A percentile compares a stretch with the other conserved stretches of the same genome.
phyloP scores from a whole-genome alignment of 2,797 vertebrate species.

The Spatula clypeata region DNA sequence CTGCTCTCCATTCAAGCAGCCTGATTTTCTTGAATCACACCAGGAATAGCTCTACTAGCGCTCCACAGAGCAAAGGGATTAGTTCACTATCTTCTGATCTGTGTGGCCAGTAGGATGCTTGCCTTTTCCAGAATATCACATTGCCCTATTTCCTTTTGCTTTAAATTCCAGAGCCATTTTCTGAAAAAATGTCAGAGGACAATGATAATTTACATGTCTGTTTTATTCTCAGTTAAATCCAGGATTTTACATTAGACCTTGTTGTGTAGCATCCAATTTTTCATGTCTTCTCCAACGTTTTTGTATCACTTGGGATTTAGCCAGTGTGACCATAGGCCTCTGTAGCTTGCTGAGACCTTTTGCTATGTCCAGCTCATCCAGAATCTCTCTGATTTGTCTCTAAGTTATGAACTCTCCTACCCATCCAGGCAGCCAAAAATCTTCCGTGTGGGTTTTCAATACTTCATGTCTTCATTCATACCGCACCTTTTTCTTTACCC shows the following conservation, averaged over 20 bases:
- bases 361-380: not conserved
- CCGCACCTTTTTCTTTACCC: not conserved
- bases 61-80: not conserved
- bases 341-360: not conserved
- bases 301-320: not conserved
- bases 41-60: not conserved
- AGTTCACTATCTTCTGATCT: not conserved
- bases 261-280: not conserved
- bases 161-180: not conserved
- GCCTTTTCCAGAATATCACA: not conserved
- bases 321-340: not conserved
- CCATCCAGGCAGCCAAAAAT: not conserved
- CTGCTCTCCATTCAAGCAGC: not conserved
- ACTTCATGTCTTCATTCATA: not conserved
- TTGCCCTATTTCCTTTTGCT: not conserved
- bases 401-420: not conserved
- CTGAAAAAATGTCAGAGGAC: not conserved
- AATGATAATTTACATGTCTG: not conserved
- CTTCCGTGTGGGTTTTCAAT: not conserved
- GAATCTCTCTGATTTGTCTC: not conserved
- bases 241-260: not conserved
- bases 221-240: not conserved
- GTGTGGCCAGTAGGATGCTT: not conserved
- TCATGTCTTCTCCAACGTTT: not conserved
- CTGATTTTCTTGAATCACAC: not conserved